Percentiles rank a stretch among this genome's conserved stretches.
Evolutionary conservation across 1,140 invertebrate species (phyloP).

Genomic region (Lysiphlebus fabarum): DNA sequence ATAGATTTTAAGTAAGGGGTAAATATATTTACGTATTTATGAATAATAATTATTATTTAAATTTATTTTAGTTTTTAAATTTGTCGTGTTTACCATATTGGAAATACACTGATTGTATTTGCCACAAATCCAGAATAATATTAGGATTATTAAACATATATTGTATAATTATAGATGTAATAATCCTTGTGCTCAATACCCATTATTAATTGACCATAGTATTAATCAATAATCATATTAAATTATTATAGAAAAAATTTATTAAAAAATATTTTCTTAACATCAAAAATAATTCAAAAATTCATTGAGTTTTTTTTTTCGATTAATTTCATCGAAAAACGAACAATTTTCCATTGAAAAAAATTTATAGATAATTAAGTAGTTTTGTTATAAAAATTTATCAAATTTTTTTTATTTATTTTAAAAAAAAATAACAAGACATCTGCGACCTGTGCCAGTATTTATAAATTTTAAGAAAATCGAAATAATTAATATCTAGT

Average conservation of each 20-base stretch:
- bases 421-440: constrained; percentile 23
- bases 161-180: constrained; percentile 8
- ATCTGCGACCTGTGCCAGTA: constrained; percentile 44
- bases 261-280: too few relatives aligned
- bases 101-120: too few relatives aligned
- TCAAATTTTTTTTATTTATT: constrained; percentile 16
- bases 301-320: too few relatives aligned
- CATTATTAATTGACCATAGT: too few relatives aligned
- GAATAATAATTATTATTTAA: constrained; percentile 19
- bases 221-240: too few relatives aligned
- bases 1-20: constrained; percentile 22
- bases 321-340: too few relatives aligned
- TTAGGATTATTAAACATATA: neutral
- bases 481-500: neutral
- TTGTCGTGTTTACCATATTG: neutral
- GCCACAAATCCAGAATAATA: too few relatives aligned
- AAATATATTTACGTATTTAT: constrained; percentile 20
- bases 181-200: constrained; percentile 6
- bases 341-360: too few relatives aligned
- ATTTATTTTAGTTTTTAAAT: neutral
- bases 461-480: constrained; percentile 21
- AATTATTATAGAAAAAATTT: too few relatives aligned
- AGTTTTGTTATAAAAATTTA: too few relatives aligned
- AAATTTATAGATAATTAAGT: too few relatives aligned
- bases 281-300: too few relatives aligned